Percentiles rank a stretch among this genome's conserved stretches.
Conservation (phyloP, 2,888 invertebrate species). For the Idaea aversata region DNA sequence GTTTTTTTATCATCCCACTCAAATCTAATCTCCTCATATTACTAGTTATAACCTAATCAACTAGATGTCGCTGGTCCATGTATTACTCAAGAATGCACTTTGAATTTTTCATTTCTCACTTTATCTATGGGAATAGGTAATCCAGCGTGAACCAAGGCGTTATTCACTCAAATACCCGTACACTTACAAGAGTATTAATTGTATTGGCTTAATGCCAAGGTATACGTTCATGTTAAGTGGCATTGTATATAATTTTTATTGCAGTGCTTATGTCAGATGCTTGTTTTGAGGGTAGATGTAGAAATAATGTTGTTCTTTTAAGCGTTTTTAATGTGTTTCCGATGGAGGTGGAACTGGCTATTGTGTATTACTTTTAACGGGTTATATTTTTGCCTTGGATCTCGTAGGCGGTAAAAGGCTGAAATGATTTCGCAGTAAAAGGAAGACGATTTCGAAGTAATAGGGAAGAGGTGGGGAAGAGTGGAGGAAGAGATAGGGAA, state of each 20-base stretch:
- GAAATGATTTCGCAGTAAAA: too few species aligned
- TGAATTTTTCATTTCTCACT: constrained; percentile 3
- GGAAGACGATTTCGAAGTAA: too few species aligned
- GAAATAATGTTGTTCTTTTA: constrained; percentile 3
- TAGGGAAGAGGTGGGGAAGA: too few species aligned
- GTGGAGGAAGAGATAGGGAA: too few species aligned
- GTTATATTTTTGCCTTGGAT: background rate
- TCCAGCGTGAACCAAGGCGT: constrained; percentile 19
- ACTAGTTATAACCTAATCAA: background rate
- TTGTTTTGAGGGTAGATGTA: constrained; percentile 30
- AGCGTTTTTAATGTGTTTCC: background rate
- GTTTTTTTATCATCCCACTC: background rate
- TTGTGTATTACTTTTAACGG: background rate
- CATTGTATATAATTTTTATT: constrained; percentile 66
- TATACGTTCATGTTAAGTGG: constrained; percentile 64
- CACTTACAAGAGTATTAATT: constrained; percentile 47
- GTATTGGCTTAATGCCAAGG: constrained; percentile 52
- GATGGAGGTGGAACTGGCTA: background rate
- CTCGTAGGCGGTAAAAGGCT: background rate
- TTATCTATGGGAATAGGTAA: constrained; percentile 18
- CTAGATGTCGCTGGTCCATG: constrained; percentile 1
- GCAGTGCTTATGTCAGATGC: constrained; percentile 42
- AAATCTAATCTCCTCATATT: background rate
- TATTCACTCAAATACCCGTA: constrained; percentile 22
- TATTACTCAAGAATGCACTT: constrained; percentile 2